phyloP scores from a whole-genome alignment of 2,113 vertebrate species.

The Xenopus laevis region DNA sequence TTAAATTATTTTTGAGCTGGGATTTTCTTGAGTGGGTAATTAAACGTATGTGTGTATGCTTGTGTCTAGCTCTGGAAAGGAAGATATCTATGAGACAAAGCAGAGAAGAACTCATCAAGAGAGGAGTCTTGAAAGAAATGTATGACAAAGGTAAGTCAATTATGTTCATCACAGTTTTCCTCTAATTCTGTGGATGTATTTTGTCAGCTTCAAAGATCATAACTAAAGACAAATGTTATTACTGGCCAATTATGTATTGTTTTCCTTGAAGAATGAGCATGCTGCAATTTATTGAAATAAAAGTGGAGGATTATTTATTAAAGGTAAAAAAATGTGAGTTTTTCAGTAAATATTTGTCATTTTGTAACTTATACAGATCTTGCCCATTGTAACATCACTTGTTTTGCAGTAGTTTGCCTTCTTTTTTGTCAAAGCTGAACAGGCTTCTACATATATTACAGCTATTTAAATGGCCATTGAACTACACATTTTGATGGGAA shows the following conservation, averaged over 20 bases:
- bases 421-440: too few species aligned
- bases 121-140: conserved; percentile 95
- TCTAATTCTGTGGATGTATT: background rate
- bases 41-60: conserved; percentile 42
- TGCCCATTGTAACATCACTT: too few species aligned
- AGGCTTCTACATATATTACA: too few species aligned
- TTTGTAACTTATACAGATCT: too few species aligned
- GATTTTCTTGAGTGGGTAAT: background rate
- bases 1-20: background rate
- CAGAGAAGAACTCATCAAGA: conserved; percentile 95
- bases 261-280: background rate
- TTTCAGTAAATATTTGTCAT: too few species aligned
- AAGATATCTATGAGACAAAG: conserved; percentile 97
- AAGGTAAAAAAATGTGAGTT: too few species aligned
- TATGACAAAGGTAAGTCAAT: conserved; percentile 91
- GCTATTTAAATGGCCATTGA: too few species aligned
- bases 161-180: background rate
- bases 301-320: too few species aligned
- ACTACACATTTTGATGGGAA: too few species aligned
- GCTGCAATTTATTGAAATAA: too few species aligned
- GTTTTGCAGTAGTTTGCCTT: too few species aligned
- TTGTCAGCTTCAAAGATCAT: background rate
- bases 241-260: background rate
- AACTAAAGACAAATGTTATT: background rate
- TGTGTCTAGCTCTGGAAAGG: conserved; percentile 85